These are phyloP conservation scores for Gadus chalcogrammus DNA, from an alignment of 2,113 vertebrate species.

Conservation along the genomic window DNA sequence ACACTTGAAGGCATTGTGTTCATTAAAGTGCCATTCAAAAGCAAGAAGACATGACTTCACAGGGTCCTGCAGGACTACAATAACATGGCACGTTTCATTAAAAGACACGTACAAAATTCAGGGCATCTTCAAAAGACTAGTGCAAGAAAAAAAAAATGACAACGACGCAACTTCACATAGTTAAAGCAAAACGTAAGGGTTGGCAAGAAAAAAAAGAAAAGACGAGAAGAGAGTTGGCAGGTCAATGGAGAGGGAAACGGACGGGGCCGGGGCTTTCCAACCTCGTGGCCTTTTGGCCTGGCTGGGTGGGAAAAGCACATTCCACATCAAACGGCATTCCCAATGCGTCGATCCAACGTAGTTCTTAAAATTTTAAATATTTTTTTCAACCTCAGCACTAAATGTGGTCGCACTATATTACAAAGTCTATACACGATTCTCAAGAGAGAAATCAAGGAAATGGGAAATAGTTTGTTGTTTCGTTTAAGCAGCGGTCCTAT, in stretches of 20 bases:
- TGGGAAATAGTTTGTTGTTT: constrained; percentile 22
- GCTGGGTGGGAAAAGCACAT: constrained; percentile 20
- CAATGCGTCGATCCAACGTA: constrained; percentile 4
- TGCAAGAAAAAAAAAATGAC: constrained; percentile 18
- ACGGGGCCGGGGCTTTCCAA: background rate
- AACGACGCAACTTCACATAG: background rate
- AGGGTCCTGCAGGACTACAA: constrained; percentile 2
- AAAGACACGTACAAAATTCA: constrained; percentile 7
- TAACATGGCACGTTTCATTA: constrained; percentile 9
- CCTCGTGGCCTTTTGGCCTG: constrained; percentile 5
- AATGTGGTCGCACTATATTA: constrained; percentile 35
- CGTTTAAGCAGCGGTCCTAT: constrained; percentile 7
- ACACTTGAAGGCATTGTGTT: background rate
- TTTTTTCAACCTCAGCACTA: constrained; percentile 19
- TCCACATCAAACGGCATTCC: constrained; percentile 32
- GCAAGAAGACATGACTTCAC: background rate
- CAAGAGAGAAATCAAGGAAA: background rate
- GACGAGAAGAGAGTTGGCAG: background rate
- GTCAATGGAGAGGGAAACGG: background rate
- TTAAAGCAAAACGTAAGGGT: constrained; percentile 23
- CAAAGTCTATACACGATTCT: constrained; percentile 47
- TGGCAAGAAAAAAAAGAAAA: background rate
- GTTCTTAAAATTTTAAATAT: background rate
- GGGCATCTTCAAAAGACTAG: constrained; percentile 12
- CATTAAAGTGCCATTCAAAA: background rate